Evolutionary conservation across 2,113 vertebrate genomes (phyloP).

Genomic region (Onychorhynchus coronatus): DNA sequence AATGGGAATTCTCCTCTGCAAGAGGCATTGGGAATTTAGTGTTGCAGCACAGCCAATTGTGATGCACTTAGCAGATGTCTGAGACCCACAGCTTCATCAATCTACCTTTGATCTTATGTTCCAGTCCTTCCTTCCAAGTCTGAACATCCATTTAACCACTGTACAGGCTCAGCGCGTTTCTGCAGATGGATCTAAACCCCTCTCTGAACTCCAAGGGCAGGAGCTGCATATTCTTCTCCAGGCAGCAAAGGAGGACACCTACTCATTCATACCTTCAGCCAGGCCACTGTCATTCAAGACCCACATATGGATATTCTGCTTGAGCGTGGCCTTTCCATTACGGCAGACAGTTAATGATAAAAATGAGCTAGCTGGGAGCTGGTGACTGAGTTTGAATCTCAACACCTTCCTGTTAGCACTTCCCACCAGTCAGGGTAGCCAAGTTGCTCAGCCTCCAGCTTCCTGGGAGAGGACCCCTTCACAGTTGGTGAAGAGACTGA

Average conservation of each 20-base stretch:
- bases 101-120: neutral
- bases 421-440: neutral
- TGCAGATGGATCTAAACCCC: neutral
- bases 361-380: neutral
- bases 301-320: neutral
- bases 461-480: neutral
- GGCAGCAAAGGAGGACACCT: neutral
- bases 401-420: neutral
- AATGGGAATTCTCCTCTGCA: neutral
- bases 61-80: slow-evolving; percentile 25
- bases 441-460: neutral
- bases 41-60: neutral
- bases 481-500: neutral
- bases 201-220: neutral
- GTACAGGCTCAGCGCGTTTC: neutral
- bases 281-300: neutral
- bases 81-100: neutral
- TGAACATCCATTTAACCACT: neutral
- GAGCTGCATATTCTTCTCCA: neutral
- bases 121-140: neutral
- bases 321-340: neutral
- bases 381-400: neutral
- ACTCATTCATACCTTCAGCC: neutral
- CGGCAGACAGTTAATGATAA: neutral
- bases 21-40: neutral